phyloP scores from a whole-genome alignment of 2,113 vertebrate genomes.

The Vombatus ursinus region DNA sequence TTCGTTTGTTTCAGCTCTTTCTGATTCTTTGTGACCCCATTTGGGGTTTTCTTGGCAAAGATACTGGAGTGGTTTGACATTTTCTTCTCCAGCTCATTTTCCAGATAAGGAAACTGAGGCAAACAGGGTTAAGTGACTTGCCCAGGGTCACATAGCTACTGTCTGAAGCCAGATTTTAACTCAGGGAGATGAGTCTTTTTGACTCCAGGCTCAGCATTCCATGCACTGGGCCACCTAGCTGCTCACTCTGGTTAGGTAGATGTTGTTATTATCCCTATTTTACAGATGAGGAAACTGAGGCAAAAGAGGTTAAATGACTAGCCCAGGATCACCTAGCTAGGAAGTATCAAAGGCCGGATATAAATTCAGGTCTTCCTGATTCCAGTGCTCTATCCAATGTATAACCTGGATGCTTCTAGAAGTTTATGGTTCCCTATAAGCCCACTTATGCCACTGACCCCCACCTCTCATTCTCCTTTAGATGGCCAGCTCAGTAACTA shows the following conservation, averaged over 20 bases:
- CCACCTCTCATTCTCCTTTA: not conserved
- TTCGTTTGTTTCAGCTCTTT: not conserved
- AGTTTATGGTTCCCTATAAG: not conserved
- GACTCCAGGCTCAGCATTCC: too few relatives aligned
- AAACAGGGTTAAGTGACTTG: too few relatives aligned
- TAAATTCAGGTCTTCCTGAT: not conserved
- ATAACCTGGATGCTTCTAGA: not conserved
- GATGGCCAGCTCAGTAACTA: too few relatives aligned
- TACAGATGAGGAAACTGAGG: not conserved
- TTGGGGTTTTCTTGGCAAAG: not conserved
- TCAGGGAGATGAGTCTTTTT: too few relatives aligned
- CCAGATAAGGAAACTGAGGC: not conserved
- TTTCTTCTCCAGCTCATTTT: not conserved
- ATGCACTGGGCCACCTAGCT: too few relatives aligned
- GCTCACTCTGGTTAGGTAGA: too few relatives aligned
- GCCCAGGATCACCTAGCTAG: not conserved
- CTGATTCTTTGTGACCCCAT: not conserved
- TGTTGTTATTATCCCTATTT: not conserved
- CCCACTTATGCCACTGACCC: not conserved
- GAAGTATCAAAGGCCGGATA: not conserved
- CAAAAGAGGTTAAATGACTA: not conserved
- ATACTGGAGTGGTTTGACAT: not conserved
- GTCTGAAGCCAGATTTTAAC: too few relatives aligned
- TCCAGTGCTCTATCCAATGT: not conserved
- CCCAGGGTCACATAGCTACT: too few relatives aligned